Conservation (phyloP, 1,140 invertebrate species). For the Leptinotarsa defecta region DNA sequence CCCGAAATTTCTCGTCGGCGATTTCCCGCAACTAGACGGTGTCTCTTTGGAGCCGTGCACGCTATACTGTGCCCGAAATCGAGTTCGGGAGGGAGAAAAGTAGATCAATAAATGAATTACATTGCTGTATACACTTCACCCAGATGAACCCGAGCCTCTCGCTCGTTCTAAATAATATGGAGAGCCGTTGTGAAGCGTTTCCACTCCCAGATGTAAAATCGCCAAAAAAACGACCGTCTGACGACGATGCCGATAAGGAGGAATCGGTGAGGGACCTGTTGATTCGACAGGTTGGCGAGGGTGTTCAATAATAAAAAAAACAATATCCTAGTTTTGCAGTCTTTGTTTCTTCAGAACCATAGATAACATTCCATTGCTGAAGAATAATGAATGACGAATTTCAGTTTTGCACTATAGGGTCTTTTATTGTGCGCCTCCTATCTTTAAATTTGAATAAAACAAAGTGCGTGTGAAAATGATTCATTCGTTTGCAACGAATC, state of each 20-base stretch:
- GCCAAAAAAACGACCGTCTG: background rate
- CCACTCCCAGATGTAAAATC: too few species aligned
- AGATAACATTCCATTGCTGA: too few species aligned
- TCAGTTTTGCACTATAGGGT: too few species aligned
- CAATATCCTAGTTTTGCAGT: too few species aligned
- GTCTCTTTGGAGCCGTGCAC: constrained; percentile 6
- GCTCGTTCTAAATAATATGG: background rate
- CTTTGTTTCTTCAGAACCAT: too few species aligned
- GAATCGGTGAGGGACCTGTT: background rate
- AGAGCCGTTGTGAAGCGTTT: background rate
- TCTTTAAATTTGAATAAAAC: too few species aligned
- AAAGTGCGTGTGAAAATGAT: too few species aligned
- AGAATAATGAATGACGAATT: too few species aligned
- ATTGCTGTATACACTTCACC: constrained; percentile 50
- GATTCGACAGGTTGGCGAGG: background rate
- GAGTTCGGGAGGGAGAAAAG: constrained; percentile 42
- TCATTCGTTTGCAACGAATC: too few species aligned
- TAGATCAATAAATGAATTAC: constrained; percentile 58
- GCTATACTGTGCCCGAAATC: constrained; percentile 7
- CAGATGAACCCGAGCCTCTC: constrained; percentile 42
- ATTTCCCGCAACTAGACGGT: constrained; percentile 1
- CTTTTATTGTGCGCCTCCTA: too few species aligned
- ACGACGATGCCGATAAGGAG: background rate
- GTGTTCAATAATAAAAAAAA: too few species aligned
- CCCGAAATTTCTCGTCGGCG: background rate